phyloP scores from a whole-genome alignment of 2,888 invertebrate genomes.

The Acrobeloides nanus region DNA sequence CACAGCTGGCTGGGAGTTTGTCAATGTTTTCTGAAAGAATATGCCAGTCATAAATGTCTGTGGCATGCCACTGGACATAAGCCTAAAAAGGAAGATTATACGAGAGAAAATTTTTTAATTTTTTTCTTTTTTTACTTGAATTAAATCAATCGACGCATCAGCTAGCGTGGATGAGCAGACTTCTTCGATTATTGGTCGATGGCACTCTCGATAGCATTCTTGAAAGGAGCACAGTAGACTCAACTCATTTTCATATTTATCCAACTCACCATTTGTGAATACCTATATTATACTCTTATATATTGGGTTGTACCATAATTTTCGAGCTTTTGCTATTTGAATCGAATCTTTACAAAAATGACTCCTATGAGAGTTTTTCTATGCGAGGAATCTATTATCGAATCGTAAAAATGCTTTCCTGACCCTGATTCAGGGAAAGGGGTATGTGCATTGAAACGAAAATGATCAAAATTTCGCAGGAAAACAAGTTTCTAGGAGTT shows the following conservation, averaged over 20 bases:
- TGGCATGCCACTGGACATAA: conserved; percentile 47
- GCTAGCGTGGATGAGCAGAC: conserved; percentile 34
- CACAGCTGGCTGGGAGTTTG: conserved; percentile 25
- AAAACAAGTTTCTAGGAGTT: background rate
- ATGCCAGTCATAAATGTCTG: conserved; percentile 45
- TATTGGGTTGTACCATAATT: too few relatives aligned
- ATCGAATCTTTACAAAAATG: too few relatives aligned
- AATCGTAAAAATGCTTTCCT: too few relatives aligned
- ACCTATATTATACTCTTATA: conserved; percentile 20
- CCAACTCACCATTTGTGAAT: conserved; percentile 33
- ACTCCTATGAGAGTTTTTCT: too few relatives aligned
- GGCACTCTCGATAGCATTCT: conserved; percentile 32
- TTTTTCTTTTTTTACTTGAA: too few relatives aligned
- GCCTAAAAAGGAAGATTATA: too few relatives aligned
- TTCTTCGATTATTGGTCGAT: conserved; percentile 21
- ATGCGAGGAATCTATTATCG: too few relatives aligned
- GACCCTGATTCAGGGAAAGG: too few relatives aligned
- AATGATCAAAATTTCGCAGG: too few relatives aligned
- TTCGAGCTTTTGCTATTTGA: too few relatives aligned
- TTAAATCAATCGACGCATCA: conserved; percentile 29
- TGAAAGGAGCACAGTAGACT: conserved; percentile 43
- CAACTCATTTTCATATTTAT: conserved; percentile 40
- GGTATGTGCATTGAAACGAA: too few relatives aligned
- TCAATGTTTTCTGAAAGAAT: conserved; percentile 30
- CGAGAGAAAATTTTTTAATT: too few relatives aligned